Conservation (phyloP, 2,888 invertebrate species). For the Oasisia sp. region DNA sequence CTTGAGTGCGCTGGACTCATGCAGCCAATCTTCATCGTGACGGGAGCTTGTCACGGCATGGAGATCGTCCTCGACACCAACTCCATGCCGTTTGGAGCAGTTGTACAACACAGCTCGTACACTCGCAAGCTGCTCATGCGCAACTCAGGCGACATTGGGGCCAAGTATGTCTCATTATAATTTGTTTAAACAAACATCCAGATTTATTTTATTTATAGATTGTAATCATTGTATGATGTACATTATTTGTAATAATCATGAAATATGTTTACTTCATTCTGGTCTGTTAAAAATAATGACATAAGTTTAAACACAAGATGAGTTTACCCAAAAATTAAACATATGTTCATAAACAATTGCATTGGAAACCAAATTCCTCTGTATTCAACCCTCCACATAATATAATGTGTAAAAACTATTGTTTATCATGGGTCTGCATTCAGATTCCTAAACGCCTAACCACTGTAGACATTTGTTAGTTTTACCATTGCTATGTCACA, state of each 20-base stretch:
- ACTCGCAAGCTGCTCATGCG: constrained; percentile 67
- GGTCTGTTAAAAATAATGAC: no score
- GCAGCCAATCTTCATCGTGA: constrained; percentile 69
- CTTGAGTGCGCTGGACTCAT: constrained; percentile 68
- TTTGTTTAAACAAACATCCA: not conserved
- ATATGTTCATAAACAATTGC: not conserved
- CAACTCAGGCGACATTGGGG: constrained; percentile 72
- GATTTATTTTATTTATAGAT: no score
- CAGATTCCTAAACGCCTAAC: no score
- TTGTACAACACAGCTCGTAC: constrained; percentile 67
- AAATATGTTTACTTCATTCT: no score
- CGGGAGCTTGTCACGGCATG: constrained; percentile 70
- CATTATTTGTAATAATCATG: no score
- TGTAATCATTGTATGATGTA: no score
- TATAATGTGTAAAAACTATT: no score
- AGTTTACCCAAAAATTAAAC: not conserved
- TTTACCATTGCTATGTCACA: not conserved
- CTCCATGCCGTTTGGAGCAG: constrained; percentile 70
- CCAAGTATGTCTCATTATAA: constrained; percentile 63
- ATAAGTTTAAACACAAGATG: not conserved
- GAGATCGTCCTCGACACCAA: constrained; percentile 69
- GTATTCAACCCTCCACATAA: not conserved
- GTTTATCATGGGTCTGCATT: no score
- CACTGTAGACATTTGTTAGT: not conserved
- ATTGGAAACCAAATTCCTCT: not conserved